Percentiles rank a stretch among this genome's conserved stretches.
Conservation (phyloP, 2,113 vertebrate genomes). For the Apteryx owenii region DNA sequence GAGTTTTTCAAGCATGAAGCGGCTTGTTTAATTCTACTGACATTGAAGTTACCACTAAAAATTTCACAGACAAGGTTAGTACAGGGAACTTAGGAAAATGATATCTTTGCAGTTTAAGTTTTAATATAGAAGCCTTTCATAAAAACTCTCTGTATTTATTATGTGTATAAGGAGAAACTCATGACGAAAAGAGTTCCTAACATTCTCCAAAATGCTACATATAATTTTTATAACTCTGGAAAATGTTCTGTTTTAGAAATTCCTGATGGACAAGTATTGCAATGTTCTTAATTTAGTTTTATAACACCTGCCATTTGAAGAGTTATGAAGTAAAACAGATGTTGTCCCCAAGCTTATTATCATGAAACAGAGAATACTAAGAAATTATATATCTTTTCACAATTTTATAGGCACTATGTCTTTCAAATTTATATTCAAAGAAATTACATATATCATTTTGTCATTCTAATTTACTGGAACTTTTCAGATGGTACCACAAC, state of each 20-base stretch:
- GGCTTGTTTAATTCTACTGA: background rate
- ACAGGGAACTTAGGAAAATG: background rate
- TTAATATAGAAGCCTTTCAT: constrained; percentile 19
- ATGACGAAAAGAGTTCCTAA: constrained; percentile 1
- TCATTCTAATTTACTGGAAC: constrained; percentile 1
- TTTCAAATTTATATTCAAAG: background rate
- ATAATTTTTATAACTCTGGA: constrained; percentile 45
- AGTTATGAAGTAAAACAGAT: constrained; percentile 61
- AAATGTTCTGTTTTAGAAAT: constrained; percentile 59
- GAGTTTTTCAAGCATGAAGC: background rate
- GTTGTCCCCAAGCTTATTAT: background rate
- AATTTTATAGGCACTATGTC: background rate
- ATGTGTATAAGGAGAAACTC: background rate
- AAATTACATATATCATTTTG: background rate
- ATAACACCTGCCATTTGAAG: constrained; percentile 17
- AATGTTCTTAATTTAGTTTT: constrained; percentile 3
- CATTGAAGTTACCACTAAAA: background rate
- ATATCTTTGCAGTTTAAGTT: background rate
- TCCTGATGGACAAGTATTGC: constrained; percentile 13
- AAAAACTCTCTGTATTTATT: background rate
- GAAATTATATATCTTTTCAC: background rate
- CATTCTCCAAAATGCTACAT: constrained; percentile 44
- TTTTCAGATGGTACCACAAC: constrained; percentile 30
- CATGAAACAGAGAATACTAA: background rate
- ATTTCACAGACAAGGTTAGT: background rate